phyloP scores from a whole-genome alignment of 2,797 vertebrate genomes.

The Propithecus deckenii region DNA sequence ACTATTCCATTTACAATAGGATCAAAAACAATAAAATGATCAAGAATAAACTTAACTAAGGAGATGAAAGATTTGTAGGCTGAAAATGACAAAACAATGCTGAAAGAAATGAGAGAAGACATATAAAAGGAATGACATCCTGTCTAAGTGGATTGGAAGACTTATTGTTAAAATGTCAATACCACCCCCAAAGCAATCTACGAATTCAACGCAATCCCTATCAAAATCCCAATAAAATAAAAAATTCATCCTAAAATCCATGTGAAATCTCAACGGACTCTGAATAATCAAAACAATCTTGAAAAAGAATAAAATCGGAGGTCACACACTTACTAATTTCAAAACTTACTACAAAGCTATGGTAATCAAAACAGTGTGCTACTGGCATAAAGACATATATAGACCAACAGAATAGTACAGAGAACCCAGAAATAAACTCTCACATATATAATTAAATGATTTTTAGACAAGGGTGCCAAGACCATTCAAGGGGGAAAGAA shows the following conservation, averaged over 20 bases:
- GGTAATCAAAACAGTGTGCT: neutral
- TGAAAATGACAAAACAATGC: constrained; percentile 20
- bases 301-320: neutral
- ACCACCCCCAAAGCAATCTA: neutral
- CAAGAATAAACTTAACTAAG: neutral
- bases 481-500: neutral
- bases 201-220: neutral
- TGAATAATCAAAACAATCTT: neutral
- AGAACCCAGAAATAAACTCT: neutral
- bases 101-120: neutral
- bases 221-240: neutral
- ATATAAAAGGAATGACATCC: neutral
- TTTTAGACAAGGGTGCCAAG: neutral
- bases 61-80: neutral
- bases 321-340: neutral
- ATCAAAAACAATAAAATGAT: neutral
- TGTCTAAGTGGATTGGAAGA: neutral
- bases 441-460: neutral
- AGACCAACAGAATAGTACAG: neutral
- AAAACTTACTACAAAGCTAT: neutral
- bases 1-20: neutral
- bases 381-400: neutral
- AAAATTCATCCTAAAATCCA: neutral
- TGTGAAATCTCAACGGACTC: neutral
- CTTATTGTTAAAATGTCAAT: neutral